These are phyloP conservation scores for Hyperoplus lanceolatus DNA, from an alignment of 2,797 vertebrate species.

Conservation along the genomic window DNA sequence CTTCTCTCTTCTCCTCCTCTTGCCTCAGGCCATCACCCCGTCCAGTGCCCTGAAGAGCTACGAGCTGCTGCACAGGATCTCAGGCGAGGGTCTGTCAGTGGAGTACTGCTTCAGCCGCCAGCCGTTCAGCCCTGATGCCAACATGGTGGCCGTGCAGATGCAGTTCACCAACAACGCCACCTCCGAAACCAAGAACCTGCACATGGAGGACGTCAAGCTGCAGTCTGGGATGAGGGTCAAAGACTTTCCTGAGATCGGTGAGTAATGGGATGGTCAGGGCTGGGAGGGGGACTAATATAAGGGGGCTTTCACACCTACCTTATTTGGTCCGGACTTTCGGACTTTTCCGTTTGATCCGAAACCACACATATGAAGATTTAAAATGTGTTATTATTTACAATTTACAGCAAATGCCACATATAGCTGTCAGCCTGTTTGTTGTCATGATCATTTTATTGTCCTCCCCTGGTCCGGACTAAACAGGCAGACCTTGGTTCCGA, in stretches of 20 bases:
- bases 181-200: constrained; percentile 89
- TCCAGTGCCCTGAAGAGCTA: constrained; percentile 86
- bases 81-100: constrained; percentile 93
- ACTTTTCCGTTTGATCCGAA: no score
- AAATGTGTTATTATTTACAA: no score
- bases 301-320: no score
- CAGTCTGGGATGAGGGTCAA: constrained; percentile 94
- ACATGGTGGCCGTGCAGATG: constrained; percentile 96
- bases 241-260: constrained; percentile 95
- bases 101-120: constrained; percentile 96
- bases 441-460: no score
- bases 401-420: no score
- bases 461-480: no score
- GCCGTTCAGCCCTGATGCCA: constrained; percentile 89
- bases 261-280: constrained; percentile 20
- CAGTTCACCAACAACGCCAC: constrained; percentile 94
- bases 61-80: constrained; percentile 95
- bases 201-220: constrained; percentile 89
- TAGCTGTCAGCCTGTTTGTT: no score
- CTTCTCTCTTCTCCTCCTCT: background rate
- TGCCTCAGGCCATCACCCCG: constrained; percentile 86
- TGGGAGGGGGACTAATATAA: background rate
- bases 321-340: no score
- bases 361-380: no score
- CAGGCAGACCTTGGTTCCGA: no score